These are phyloP conservation scores for Microtus oregoni DNA, from an alignment of 2,113 vertebrate genomes.

Conservation along the genomic window DNA sequence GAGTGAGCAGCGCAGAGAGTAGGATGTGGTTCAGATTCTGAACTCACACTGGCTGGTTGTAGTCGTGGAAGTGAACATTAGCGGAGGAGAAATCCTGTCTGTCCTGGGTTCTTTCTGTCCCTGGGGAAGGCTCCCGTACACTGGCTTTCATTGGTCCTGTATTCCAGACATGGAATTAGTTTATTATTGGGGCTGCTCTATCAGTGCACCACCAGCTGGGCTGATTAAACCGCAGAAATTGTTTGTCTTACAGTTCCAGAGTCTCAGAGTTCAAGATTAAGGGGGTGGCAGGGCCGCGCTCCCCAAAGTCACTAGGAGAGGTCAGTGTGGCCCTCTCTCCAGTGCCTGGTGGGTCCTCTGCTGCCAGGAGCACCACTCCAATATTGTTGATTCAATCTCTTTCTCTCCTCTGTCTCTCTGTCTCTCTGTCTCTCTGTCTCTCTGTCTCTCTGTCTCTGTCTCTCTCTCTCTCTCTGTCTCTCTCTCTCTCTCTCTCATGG, in stretches of 20 bases:
- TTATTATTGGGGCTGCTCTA: neutral
- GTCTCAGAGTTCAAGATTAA: neutral
- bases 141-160: neutral
- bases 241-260: neutral
- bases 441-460: too few relatives aligned
- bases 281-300: rapidly evolving
- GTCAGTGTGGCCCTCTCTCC: neutral
- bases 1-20: neutral
- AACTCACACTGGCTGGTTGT: rapidly evolving
- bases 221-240: neutral
- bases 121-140: neutral
- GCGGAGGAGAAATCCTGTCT: neutral
- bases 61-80: rapidly evolving
- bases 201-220: neutral
- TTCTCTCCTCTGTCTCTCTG: too few relatives aligned
- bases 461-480: too few relatives aligned
- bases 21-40: neutral
- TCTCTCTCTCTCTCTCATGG: too few relatives aligned
- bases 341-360: too few relatives aligned
- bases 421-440: too few relatives aligned
- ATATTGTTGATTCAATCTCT: neutral
- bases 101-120: neutral
- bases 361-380: rapidly evolving
- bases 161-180: neutral
- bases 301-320: rapidly evolving